Percentiles rank a stretch among this genome's conserved stretches.
These are phyloP conservation scores for Protophormia terraenovae DNA, from an alignment of 2,888 invertebrate species.

Conservation along the genomic window DNA sequence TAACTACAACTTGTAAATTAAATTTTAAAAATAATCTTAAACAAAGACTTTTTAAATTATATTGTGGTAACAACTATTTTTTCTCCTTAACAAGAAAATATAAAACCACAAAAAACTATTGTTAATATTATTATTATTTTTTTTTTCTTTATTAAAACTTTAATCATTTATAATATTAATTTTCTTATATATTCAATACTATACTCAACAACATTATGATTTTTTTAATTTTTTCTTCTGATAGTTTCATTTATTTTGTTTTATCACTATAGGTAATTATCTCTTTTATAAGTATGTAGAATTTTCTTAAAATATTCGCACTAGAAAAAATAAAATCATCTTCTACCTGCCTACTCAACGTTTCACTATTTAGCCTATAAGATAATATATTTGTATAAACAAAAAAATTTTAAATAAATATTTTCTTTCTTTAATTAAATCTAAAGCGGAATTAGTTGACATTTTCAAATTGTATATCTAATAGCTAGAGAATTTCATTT, in stretches of 20 bases:
- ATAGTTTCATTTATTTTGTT: not conserved
- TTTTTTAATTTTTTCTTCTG: not conserved
- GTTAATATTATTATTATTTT: no score
- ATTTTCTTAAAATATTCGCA: slow-evolving; percentile 7
- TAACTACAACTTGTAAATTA: no score
- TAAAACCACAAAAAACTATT: not conserved
- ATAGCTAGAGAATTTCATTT: not conserved
- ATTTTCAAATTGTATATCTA: slow-evolving; percentile 40
- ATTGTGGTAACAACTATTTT: not conserved
- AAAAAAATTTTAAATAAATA: not conserved
- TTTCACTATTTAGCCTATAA: not conserved
- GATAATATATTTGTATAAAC: not conserved
- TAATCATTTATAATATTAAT: not conserved
- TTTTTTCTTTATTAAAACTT: no score
- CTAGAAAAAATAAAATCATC: slow-evolving; percentile 10
- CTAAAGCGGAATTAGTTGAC: slow-evolving; percentile 36
- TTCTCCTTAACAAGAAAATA: not conserved
- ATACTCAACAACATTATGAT: no score
- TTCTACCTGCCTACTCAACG: not conserved
- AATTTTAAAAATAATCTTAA: not conserved
- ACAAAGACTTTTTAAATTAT: not conserved
- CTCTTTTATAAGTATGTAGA: no score
- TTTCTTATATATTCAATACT: not conserved
- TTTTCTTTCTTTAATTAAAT: not conserved
- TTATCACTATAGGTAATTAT: slow-evolving; percentile 44